Evolutionary conservation across 2,888 invertebrate genomes (phyloP).

Genomic region (Dromius quadrimaculatus): DNA sequence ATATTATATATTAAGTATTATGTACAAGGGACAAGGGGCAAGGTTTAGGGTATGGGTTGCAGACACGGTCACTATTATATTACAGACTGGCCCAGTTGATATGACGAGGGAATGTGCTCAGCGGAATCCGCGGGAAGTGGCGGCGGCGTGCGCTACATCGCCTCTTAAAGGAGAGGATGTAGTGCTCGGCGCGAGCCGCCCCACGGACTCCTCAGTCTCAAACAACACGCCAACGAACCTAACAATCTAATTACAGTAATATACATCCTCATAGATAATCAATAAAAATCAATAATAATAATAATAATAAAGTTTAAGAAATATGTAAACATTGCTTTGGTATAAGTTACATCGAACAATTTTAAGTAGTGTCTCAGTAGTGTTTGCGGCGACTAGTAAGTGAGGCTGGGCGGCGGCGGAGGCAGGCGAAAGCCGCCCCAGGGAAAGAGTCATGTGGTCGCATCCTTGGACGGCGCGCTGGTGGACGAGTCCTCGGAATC

Average conservation of each 20-base stretch:
- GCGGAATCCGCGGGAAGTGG: constrained; percentile 17
- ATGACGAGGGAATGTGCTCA: constrained; percentile 47
- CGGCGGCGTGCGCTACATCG: constrained; percentile 7
- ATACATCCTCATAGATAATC: constrained; percentile 58
- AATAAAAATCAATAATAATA: constrained; percentile 59
- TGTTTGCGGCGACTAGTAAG: constrained; percentile 63
- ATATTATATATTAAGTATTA: constrained; percentile 46
- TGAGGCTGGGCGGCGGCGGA: constrained; percentile 68
- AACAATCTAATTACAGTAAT: constrained; percentile 63
- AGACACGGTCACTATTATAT: constrained; percentile 25
- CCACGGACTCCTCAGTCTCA: constrained; percentile 66
- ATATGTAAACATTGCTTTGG: constrained; percentile 68
- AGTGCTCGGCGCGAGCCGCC: constrained; percentile 58
- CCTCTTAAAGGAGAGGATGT: neutral
- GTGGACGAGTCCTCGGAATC: constrained; percentile 76
- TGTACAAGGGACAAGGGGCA: constrained; percentile 21
- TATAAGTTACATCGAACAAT: constrained; percentile 68
- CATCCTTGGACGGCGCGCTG: constrained; percentile 71
- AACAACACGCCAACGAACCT: constrained; percentile 61
- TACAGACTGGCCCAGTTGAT: constrained; percentile 44
- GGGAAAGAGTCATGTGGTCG: constrained; percentile 89
- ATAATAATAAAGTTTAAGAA: constrained; percentile 63
- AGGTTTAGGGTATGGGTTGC: constrained; percentile 3
- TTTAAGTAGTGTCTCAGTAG: constrained; percentile 48
- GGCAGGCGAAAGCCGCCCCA: constrained; percentile 82